A percentile compares a stretch with the other conserved stretches of the same genome.
These are phyloP conservation scores for Stigmatopora nigra DNA, from an alignment of 2,113 vertebrate genomes.

Conservation along the genomic window DNA sequence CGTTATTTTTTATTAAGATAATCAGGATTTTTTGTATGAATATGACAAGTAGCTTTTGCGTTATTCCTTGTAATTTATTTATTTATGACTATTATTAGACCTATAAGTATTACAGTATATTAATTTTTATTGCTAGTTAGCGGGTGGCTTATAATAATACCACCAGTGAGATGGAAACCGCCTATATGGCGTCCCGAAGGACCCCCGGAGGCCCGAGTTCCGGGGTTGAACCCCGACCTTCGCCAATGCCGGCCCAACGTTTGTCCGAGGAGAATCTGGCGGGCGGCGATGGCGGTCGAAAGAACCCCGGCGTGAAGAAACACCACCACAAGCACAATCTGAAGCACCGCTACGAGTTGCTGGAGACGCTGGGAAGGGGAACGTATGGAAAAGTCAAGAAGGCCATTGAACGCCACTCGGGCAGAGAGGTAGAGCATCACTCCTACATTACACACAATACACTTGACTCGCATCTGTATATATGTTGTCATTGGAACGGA, in stretches of 20 bases:
- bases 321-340: slow-evolving; percentile 98
- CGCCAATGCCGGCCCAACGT: slow-evolving; percentile 25
- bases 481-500: too few species aligned
- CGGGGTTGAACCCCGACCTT: slow-evolving; percentile 30
- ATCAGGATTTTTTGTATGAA: slow-evolving; percentile 56
- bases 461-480: too few species aligned
- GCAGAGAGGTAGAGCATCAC: slow-evolving; percentile 82
- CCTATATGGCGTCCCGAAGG: slow-evolving; percentile 55
- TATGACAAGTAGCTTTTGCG: slow-evolving; percentile 47
- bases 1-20: slow-evolving; percentile 55
- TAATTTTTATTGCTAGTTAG: slow-evolving; percentile 50
- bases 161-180: slow-evolving; percentile 63
- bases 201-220: slow-evolving; percentile 31
- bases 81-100: slow-evolving; percentile 71
- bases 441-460: neutral
- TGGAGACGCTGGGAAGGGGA: slow-evolving; percentile 93
- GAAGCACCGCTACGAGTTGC: slow-evolving; percentile 96
- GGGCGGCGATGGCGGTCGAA: slow-evolving; percentile 50
- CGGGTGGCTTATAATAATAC: slow-evolving; percentile 55
- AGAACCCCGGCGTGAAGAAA: slow-evolving; percentile 84
- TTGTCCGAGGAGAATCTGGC: slow-evolving; percentile 40
- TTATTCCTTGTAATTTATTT: slow-evolving; percentile 71
- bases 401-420: slow-evolving; percentile 90
- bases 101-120: slow-evolving; percentile 61
- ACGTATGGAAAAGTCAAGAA: slow-evolving; percentile 97